Conservation (phyloP, 2,888 invertebrate species). For the Eustalomyia histrio region DNA sequence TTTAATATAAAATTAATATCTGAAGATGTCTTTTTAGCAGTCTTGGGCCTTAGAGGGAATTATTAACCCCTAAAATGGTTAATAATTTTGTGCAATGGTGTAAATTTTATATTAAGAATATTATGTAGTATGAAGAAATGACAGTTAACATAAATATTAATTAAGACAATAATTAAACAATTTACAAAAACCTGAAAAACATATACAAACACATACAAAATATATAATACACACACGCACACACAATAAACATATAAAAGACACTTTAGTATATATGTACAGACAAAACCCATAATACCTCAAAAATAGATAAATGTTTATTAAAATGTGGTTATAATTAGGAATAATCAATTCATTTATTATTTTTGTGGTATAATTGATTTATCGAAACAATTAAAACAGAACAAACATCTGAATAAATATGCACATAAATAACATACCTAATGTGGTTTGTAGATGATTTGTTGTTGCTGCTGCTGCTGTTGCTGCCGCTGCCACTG, state of each 20-base stretch:
- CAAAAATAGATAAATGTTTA: background rate
- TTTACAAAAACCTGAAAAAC: no score
- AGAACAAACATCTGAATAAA: conserved; percentile 3
- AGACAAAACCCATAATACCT: background rate
- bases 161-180: no score
- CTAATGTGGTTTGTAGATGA: conserved; percentile 53
- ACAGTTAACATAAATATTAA: no score
- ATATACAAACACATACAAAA: background rate
- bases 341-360: conserved; percentile 2
- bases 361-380: background rate
- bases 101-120: no score
- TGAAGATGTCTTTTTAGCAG: no score
- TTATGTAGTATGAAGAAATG: no score
- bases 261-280: background rate
- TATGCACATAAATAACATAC: conserved; percentile 44
- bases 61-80: no score
- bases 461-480: conserved; percentile 22
- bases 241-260: background rate
- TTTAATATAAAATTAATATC: no score
- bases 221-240: background rate
- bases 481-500: conserved; percentile 14
- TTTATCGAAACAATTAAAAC: background rate
- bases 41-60: no score
- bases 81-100: no score
- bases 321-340: background rate